Percentiles rank a stretch among this genome's conserved stretches.
phyloP scores from a whole-genome alignment of 64 coral and sea anemone genomes.

The Dendronephthya gigantea region DNA sequence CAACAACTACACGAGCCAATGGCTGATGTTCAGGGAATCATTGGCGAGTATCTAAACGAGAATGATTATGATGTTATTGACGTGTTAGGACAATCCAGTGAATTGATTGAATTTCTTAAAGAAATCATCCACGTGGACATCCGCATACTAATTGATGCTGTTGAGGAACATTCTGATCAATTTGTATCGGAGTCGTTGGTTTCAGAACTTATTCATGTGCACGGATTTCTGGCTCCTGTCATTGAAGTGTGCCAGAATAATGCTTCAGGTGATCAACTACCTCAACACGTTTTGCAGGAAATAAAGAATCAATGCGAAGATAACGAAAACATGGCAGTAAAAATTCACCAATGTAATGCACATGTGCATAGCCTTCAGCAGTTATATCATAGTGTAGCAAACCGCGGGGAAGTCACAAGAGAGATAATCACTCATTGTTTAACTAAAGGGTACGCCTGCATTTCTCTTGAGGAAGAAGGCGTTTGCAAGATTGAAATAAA shows the following conservation, averaged over 20 bases:
- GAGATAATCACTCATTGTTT: constrained; percentile 73
- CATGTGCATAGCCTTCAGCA: constrained; percentile 68
- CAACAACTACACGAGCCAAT: background rate
- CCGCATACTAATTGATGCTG: constrained; percentile 60
- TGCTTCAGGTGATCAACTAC: background rate
- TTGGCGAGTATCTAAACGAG: background rate
- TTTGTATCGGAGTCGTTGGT: constrained; percentile 63
- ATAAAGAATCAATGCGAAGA: background rate
- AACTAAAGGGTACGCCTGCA: background rate
- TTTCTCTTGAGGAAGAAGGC: background rate
- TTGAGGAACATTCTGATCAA: constrained; percentile 91
- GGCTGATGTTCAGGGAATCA: background rate
- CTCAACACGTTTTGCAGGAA: background rate
- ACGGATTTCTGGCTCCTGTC: constrained; percentile 52
- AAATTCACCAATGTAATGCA: constrained; percentile 47
- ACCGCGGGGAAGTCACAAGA: constrained; percentile 82
- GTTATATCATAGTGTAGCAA: constrained; percentile 64
- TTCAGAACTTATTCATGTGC: constrained; percentile 78
- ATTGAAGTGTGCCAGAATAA: background rate
- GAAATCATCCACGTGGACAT: constrained; percentile 68
- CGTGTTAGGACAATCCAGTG: constrained; percentile 33
- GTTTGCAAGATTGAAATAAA: background rate
- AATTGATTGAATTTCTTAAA: constrained; percentile 46
- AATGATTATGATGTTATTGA: background rate
- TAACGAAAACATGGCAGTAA: constrained; percentile 51